Conservation (phyloP, 2,888 invertebrate species). For the Parapristionchus giblindavisi region DNA sequence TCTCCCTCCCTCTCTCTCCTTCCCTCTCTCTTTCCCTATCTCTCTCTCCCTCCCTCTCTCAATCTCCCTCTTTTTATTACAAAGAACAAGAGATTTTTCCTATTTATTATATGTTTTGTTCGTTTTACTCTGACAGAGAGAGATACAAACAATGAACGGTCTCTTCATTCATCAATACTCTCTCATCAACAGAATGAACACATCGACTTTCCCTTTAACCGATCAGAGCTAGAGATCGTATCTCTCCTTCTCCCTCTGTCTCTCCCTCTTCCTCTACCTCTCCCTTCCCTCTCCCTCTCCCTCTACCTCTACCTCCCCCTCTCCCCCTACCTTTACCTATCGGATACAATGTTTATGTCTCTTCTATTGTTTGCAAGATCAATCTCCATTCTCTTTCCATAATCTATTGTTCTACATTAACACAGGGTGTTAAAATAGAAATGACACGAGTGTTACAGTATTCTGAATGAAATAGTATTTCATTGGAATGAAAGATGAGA, state of each 20-base stretch:
- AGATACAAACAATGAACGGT: too few relatives aligned
- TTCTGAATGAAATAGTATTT: too few relatives aligned
- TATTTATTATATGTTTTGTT: background rate
- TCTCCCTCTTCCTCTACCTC: background rate
- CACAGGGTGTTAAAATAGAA: background rate
- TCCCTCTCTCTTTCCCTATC: background rate
- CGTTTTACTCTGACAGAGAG: too few relatives aligned
- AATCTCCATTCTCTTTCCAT: background rate
- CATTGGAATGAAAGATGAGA: too few relatives aligned
- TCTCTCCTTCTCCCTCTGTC: constrained; percentile 9
- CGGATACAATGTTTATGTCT: too few relatives aligned
- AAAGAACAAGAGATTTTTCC: background rate
- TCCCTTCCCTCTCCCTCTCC: background rate
- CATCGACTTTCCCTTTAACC: too few relatives aligned
- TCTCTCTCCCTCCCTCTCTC: background rate
- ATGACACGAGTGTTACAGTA: too few relatives aligned
- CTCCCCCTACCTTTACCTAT: background rate
- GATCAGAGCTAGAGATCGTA: too few relatives aligned
- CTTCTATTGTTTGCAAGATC: too few relatives aligned
- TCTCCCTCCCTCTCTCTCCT: background rate
- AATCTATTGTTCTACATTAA: background rate
- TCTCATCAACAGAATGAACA: too few relatives aligned
- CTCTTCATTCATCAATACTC: too few relatives aligned
- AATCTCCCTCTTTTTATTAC: constrained; percentile 8
- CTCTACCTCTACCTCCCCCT: background rate